phyloP scores from a whole-genome alignment of 2,113 vertebrate species.

The Connochaetes taurinus region DNA sequence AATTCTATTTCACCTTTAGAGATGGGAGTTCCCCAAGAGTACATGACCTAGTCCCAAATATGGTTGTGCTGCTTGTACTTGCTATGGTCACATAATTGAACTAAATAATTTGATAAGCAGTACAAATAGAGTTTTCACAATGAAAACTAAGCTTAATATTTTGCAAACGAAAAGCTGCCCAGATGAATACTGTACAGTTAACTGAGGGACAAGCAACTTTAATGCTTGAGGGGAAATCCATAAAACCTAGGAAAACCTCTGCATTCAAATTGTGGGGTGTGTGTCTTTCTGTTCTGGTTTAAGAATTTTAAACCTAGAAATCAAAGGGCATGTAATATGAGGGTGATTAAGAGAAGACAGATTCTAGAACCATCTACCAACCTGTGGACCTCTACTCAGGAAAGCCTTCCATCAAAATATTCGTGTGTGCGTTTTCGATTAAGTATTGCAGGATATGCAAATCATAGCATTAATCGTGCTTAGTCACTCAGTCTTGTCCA shows the following conservation, averaged over 20 bases:
- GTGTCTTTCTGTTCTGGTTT: neutral
- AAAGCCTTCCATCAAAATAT: no score
- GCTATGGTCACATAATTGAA: no score
- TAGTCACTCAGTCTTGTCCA: neutral
- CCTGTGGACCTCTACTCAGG: neutral
- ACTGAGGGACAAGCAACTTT: neutral
- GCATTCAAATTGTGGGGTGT: neutral
- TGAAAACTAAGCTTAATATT: neutral
- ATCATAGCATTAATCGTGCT: fast-evolving
- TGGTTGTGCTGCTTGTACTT: no score
- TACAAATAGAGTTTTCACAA: neutral
- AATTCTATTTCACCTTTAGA: neutral
- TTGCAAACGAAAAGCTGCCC: neutral
- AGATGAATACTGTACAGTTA: no score
- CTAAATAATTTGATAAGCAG: neutral
- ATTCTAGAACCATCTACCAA: no score
- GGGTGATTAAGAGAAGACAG: neutral
- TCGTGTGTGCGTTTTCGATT: fast-evolving
- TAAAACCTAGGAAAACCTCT: neutral
- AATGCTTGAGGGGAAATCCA: neutral
- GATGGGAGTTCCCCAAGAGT: no score
- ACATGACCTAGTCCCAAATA: no score
- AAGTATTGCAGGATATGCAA: neutral
- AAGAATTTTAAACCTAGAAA: neutral
- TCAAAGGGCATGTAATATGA: neutral